Evolutionary conservation across 2,797 vertebrate genomes (phyloP), one percentile per base, ranked within the genome.

Genomic region (Pseudochirops corinnae): DNA sequence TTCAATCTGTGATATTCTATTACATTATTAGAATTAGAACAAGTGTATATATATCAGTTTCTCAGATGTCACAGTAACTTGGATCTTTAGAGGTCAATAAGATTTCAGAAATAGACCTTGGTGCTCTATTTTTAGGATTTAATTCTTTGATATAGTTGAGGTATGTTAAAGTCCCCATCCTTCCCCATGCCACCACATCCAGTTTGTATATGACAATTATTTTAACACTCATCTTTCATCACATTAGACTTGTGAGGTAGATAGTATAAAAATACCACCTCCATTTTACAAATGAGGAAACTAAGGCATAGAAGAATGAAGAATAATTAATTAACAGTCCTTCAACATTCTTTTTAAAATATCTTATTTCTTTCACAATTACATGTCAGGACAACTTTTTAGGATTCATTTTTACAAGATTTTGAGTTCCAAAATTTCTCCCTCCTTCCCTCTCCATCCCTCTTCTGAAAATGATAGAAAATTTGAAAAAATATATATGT

Each of bases 341-440:
- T 94, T 31, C 94, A 96, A 95, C 93, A 96, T 95, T 97, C 96
- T 96, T 56, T 58, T 2, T 28, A 58, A 29, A 58, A 29, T 11
- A 58, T 11, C 29, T 58, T 56, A 56, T 56, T 56, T 57, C 4
- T 57, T 58, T 29, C 26, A 6, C 26, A 58, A 58, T 58, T 58
- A 28, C 12, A 58, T 58, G 57, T 29, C 57, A 58, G 28, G 57
- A 29, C 57, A 58, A 58, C 9, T 58, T 58, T 58, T 58, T 58
- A 28, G 57, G 1, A 29, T 29, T 29, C 26, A 58, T 29, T 58
- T 58, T 58, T 28, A 29, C 9, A 58, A 58, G 57, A 58, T 58
- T 58, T 58, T 58, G 57, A 58, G 26, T 58, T 58, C 26, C 28
- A 58, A 58, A 58, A 29, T 29, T 58, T 58, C 57, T 10, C 57